These are phyloP conservation scores for Acanthis flammea DNA, from an alignment of 2,797 vertebrate species.

Conservation along the genomic window DNA sequence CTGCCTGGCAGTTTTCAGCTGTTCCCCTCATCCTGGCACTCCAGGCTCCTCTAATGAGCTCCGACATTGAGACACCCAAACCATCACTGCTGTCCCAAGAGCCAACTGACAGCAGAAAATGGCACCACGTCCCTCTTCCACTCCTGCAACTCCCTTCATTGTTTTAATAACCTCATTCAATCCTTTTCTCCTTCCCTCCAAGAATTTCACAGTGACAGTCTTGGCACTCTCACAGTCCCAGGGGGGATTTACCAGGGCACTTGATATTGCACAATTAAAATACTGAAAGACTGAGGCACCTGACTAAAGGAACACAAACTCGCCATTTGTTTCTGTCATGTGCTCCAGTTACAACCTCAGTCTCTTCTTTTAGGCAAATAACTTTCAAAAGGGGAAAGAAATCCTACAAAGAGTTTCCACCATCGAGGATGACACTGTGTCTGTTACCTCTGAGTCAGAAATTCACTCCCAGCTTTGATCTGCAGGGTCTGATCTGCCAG, in stretches of 20 bases:
- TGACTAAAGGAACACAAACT: background rate
- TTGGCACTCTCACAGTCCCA: background rate
- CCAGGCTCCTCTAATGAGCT: background rate
- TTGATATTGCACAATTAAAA: background rate
- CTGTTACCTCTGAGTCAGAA: slow-evolving; percentile 15
- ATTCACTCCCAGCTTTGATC: background rate
- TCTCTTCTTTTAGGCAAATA: background rate
- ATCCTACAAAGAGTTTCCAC: background rate
- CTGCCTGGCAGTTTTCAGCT: background rate
- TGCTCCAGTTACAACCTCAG: background rate
- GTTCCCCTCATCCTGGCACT: background rate
- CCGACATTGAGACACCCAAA: background rate
- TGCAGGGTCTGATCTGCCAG: background rate
- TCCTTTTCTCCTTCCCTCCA: background rate
- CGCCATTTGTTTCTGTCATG: background rate
- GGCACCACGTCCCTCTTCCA: background rate
- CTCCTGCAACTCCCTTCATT: background rate
- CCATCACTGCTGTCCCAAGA: background rate
- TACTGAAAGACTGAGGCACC: background rate
- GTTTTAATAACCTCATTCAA: background rate
- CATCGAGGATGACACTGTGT: background rate
- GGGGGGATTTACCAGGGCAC: background rate
- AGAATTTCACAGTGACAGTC: background rate
- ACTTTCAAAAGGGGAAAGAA: background rate
- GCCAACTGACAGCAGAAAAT: background rate